These are phyloP conservation scores for Oreamnos americanus DNA, from an alignment of 2,113 vertebrate species.

Conservation along the genomic window DNA sequence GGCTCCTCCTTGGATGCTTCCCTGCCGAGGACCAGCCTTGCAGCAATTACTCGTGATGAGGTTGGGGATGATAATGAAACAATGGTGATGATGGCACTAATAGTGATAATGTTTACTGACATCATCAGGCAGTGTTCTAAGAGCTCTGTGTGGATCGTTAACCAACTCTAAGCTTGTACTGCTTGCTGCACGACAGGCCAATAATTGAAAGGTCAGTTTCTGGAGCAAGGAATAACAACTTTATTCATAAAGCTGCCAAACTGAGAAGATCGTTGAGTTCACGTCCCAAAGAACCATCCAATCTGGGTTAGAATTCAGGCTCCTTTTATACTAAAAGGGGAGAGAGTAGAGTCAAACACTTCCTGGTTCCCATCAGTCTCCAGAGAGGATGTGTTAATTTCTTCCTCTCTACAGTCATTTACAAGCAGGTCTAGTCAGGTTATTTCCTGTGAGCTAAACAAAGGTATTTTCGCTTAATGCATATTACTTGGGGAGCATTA, in stretches of 20 bases:
- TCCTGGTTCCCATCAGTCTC: background rate
- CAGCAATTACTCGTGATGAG: background rate
- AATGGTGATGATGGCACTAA: background rate
- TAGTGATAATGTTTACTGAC: rapidly evolving
- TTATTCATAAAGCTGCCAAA: background rate
- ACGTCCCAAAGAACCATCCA: background rate
- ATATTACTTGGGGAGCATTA: background rate
- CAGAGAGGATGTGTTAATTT: background rate
- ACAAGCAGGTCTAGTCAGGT: background rate
- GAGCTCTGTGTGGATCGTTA: rapidly evolving
- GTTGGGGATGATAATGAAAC: background rate
- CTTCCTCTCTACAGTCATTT: background rate
- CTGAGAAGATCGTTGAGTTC: background rate
- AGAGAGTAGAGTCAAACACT: background rate
- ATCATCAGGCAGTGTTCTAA: rapidly evolving
- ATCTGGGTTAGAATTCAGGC: background rate
- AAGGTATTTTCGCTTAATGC: background rate
- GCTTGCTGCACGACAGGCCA: background rate
- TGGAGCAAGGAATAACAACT: background rate
- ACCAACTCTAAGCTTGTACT: background rate
- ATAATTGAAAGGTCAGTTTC: background rate
- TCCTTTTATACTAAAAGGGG: background rate
- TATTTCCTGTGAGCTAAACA: background rate
- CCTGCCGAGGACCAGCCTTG: background rate
- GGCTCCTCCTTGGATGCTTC: background rate